Evolutionary conservation across 2,888 invertebrate genomes (phyloP).

Genomic region (Parasteatoda lunata): DNA sequence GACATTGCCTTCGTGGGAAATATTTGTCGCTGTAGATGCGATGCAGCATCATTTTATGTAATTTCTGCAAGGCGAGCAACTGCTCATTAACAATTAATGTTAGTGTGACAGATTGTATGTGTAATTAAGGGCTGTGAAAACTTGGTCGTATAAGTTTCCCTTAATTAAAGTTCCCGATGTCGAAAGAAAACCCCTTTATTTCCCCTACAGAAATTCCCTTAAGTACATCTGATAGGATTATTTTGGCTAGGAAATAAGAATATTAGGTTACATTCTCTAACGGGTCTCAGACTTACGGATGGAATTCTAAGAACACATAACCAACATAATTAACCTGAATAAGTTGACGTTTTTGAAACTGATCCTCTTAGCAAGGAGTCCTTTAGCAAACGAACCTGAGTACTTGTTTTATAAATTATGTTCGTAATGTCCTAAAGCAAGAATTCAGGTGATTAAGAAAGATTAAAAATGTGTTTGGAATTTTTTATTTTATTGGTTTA

Average conservation of each 20-base stretch:
- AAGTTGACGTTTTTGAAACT: too few species aligned
- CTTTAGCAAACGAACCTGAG: too few species aligned
- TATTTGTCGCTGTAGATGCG: not conserved
- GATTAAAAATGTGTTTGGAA: too few species aligned
- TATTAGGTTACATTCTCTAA: conserved; percentile 30
- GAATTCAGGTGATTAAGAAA: too few species aligned
- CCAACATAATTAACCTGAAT: too few species aligned
- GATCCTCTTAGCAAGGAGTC: too few species aligned
- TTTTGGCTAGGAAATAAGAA: conserved; percentile 31
- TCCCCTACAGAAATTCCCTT: conserved; percentile 44
- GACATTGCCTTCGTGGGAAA: not conserved
- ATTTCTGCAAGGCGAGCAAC: not conserved
- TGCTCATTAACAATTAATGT: conserved; percentile 60
- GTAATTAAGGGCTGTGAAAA: conserved; percentile 60
- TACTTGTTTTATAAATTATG: too few species aligned
- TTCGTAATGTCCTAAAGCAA: too few species aligned
- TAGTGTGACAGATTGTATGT: conserved; percentile 36
- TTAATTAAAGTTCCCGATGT: conserved; percentile 48
- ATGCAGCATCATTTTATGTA: conserved; percentile 20
- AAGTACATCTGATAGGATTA: conserved; percentile 44
- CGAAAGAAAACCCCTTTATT: conserved; percentile 60
- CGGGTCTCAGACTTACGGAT: not conserved
- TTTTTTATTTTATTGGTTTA: too few species aligned
- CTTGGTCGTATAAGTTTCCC: conserved; percentile 49
- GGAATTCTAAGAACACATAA: too few species aligned